Percentiles rank a stretch among this genome's conserved stretches.
These are phyloP conservation scores for Platyscapa corneri DNA, from an alignment of 1,140 invertebrate genomes.

Conservation along the genomic window DNA sequence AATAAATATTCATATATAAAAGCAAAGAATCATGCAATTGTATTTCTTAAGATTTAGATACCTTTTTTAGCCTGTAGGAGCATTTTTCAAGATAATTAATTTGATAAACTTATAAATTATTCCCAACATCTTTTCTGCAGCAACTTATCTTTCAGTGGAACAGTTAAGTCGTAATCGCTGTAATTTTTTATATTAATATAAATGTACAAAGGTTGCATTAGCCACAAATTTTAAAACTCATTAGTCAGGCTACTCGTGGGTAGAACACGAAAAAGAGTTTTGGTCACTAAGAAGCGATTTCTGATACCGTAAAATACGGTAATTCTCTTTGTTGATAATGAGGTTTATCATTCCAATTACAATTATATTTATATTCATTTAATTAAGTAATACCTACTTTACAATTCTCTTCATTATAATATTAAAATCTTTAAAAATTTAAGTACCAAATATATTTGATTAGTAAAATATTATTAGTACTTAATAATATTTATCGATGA, in stretches of 20 bases:
- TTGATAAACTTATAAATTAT: not conserved
- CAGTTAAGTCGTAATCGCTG: not conserved
- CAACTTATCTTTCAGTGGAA: not conserved
- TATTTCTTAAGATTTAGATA: not conserved
- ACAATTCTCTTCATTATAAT: not conserved
- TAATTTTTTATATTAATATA: not conserved
- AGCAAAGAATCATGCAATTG: not conserved
- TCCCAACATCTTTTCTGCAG: not conserved
- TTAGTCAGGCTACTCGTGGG: not conserved
- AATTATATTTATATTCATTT: not conserved
- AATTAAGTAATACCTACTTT: not conserved
- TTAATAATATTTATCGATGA: not conserved
- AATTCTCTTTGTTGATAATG: not conserved
- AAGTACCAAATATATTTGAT: not conserved
- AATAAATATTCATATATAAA: too few relatives aligned
- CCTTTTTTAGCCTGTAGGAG: not conserved
- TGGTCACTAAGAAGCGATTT: not conserved
- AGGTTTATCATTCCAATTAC: not conserved
- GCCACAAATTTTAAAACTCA: constrained; percentile 8
- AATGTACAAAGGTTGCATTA: not conserved
- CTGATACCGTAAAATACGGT: not conserved
- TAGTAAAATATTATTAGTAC: not conserved
- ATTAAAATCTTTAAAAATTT: not conserved
- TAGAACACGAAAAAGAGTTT: not conserved
- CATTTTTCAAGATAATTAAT: not conserved